Conservation (phyloP, 2,797 vertebrate species). For the Manis pentadactyla region DNA sequence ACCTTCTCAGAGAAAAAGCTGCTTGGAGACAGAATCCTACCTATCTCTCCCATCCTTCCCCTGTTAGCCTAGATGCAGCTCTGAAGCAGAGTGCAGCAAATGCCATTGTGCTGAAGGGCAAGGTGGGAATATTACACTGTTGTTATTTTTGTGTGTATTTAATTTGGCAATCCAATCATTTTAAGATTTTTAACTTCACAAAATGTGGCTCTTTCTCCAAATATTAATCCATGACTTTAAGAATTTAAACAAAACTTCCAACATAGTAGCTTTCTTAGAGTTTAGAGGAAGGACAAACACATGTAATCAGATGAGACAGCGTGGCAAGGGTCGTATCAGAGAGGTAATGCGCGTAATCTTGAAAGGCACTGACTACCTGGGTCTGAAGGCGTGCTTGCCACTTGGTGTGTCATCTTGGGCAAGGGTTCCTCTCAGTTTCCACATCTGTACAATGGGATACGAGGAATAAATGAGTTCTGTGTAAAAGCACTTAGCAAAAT, state of each 20-base stretch:
- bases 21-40: not conserved
- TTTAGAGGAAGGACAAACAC: not conserved
- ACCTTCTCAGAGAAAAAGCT: not conserved
- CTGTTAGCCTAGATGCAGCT: not conserved
- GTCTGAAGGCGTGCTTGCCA: not conserved
- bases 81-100: not conserved
- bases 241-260: conserved; percentile 7
- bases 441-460: not conserved
- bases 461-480: not conserved
- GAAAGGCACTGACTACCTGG: not conserved
- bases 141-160: not conserved
- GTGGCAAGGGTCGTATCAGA: not conserved
- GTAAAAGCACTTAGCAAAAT: not conserved
- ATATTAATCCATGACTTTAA: not conserved
- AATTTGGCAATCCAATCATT: not conserved
- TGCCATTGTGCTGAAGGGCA: not conserved
- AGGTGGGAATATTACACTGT: not conserved
- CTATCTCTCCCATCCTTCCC: not conserved
- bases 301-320: not conserved
- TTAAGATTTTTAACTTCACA: not conserved
- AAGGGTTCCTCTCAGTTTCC: not conserved
- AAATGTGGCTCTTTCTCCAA: not conserved
- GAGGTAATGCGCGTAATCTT: not conserved
- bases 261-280: not conserved
- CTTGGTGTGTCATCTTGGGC: not conserved